A percentile compares a stretch with the other conserved stretches of the same genome.
Evolutionary conservation across 1,140 invertebrate genomes (phyloP).

Genomic region (Scylla paramamosain): DNA sequence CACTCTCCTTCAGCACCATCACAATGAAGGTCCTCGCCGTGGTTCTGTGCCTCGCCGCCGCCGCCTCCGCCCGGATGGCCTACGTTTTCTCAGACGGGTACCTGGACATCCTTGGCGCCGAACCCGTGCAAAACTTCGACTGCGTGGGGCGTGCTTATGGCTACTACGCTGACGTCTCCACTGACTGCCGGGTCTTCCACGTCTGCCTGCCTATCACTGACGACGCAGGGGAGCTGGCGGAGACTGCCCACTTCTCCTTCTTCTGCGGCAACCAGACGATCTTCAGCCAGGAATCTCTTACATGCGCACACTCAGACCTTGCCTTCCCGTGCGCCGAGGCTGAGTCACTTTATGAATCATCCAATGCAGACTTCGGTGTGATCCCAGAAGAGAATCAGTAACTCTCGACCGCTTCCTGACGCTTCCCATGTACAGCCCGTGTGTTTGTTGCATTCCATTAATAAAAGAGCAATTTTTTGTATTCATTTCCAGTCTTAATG

Average conservation of each 20-base stretch:
- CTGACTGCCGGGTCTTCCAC: slow-evolving; percentile 59
- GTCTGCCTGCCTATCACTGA: slow-evolving; percentile 78
- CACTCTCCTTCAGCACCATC: background rate
- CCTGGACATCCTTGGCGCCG: slow-evolving; percentile 79
- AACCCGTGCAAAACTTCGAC: slow-evolving; percentile 80
- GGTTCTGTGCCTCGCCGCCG: slow-evolving; percentile 30
- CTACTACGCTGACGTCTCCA: slow-evolving; percentile 61
- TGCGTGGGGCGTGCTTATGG: slow-evolving; percentile 79
- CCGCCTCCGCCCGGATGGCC: slow-evolving; percentile 31
- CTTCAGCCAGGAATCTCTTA: slow-evolving; percentile 62
- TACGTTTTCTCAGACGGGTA: slow-evolving; percentile 79
- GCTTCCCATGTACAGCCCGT: background rate
- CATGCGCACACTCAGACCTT: slow-evolving; percentile 49
- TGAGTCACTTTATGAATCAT: slow-evolving; percentile 58
- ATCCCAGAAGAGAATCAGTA: slow-evolving; percentile 39
- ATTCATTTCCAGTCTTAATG: background rate
- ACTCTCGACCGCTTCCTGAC: background rate
- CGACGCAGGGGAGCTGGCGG: slow-evolving; percentile 72
- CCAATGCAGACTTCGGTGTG: slow-evolving; percentile 66
- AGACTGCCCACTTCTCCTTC: slow-evolving; percentile 65
- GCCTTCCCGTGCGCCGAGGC: slow-evolving; percentile 66
- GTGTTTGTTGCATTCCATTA: background rate
- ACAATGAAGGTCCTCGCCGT: slow-evolving; percentile 52
- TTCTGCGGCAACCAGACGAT: slow-evolving; percentile 67
- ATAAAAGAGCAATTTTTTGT: slow-evolving; percentile 1